Conservation (phyloP, 1,140 invertebrate species). For the Drosophila oshimai region DNA sequence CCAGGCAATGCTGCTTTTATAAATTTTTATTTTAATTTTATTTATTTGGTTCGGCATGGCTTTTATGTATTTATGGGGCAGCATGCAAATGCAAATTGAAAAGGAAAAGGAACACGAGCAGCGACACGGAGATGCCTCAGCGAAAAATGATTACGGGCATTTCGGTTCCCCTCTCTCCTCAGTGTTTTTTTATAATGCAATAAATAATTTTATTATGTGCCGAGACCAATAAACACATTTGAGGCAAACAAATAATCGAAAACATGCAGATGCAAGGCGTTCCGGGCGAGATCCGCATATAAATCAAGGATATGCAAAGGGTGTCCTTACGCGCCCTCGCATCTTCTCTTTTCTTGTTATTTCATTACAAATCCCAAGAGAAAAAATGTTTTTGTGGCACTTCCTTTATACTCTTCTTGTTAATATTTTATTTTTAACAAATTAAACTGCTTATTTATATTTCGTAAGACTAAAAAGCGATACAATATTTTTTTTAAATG, state of each 20-base stretch:
- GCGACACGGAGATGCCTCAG: conserved; percentile 18
- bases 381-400: not conserved
- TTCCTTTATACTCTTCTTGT: not conserved
- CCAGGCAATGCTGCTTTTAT: conserved; percentile 36
- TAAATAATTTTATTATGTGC: conserved; percentile 80
- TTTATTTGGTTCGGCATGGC: conserved; percentile 57
- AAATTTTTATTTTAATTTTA: conserved; percentile 79
- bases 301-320: conserved; percentile 49
- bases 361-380: not conserved
- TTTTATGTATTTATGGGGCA: conserved; percentile 62
- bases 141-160: conserved; percentile 60
- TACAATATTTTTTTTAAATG: not conserved
- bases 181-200: conserved; percentile 69
- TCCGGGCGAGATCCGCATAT: conserved; percentile 39
- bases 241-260: conserved; percentile 66
- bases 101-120: conserved; percentile 50
- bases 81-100: conserved; percentile 75
- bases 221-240: conserved; percentile 71
- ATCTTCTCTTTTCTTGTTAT: not conserved
- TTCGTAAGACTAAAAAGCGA: not conserved
- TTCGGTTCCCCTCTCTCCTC: conserved; percentile 32
- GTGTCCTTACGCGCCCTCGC: not conserved
- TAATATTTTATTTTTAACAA: too few relatives aligned
- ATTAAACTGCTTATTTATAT: too few relatives aligned
- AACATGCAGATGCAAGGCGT: conserved; percentile 25